phyloP scores from a whole-genome alignment of 1,140 invertebrate species.

The Bacillus rossius region DNA sequence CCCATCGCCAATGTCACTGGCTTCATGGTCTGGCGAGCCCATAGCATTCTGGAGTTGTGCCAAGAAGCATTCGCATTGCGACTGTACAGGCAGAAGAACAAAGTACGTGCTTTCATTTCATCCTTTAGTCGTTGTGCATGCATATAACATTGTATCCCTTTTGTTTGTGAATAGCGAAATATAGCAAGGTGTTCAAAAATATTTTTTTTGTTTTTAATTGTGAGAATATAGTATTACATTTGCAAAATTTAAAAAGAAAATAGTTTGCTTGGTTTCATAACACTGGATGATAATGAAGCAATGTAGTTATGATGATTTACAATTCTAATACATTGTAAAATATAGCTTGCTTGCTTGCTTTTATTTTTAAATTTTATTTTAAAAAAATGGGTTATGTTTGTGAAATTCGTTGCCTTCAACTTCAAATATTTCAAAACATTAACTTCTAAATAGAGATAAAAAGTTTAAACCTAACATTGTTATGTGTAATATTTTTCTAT shows the following conservation, averaged over 20 bases:
- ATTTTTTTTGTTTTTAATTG: no score
- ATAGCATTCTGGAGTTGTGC: constrained; percentile 86
- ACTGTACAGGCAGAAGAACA: constrained; percentile 86
- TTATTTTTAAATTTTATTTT: constrained; percentile 4
- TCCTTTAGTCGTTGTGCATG: no score
- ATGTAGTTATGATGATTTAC: no score
- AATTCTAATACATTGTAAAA: no score
- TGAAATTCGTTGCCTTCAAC: constrained; percentile 11
- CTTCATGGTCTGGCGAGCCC: constrained; percentile 84
- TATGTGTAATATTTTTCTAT: background rate
- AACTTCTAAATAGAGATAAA: background rate
- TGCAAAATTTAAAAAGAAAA: no score
- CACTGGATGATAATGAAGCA: no score
- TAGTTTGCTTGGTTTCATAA: no score
- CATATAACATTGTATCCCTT: no score
- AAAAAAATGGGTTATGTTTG: constrained; percentile 7
- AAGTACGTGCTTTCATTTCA: constrained; percentile 49
- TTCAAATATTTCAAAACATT: constrained; percentile 5
- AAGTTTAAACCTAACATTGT: no score
- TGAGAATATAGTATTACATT: no score
- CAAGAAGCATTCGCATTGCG: constrained; percentile 93
- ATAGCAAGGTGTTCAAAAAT: no score
- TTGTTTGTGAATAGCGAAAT: no score
- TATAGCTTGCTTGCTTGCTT: background rate
- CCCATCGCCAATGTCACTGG: constrained; percentile 88